Evolutionary conservation across 1,140 invertebrate species (phyloP).

Genomic region (Drosophila eugracilis): DNA sequence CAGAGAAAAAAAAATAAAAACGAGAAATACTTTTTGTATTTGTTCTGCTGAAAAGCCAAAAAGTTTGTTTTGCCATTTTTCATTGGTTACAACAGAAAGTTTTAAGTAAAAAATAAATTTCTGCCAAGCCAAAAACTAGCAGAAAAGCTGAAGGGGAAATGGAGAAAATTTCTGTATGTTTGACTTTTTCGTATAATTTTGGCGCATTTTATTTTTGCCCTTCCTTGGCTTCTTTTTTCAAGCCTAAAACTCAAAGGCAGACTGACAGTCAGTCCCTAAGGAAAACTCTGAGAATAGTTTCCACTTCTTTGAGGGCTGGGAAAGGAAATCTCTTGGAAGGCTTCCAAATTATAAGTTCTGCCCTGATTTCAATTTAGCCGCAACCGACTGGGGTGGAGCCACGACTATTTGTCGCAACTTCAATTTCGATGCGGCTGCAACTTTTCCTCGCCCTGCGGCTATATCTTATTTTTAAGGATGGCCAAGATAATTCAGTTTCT

Average conservation of each 20-base stretch:
- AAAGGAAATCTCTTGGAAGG: constrained; percentile 50
- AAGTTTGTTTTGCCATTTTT: constrained; percentile 81
- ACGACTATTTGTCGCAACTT: constrained; percentile 52
- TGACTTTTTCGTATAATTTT: constrained; percentile 59
- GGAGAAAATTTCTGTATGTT: constrained; percentile 30
- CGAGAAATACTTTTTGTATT: constrained; percentile 37
- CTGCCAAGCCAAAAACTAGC: constrained; percentile 62
- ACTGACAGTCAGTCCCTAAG: constrained; percentile 27
- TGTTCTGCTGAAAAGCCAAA: constrained; percentile 69
- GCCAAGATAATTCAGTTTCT: constrained; percentile 14
- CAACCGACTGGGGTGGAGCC: constrained; percentile 37
- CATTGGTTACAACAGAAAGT: constrained; percentile 82
- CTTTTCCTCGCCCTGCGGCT: constrained; percentile 8
- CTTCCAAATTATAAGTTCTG: constrained; percentile 77
- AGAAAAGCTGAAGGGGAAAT: constrained; percentile 2
- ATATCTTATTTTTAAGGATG: constrained; percentile 20
- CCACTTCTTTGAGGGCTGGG: constrained; percentile 37
- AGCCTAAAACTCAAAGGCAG: constrained; percentile 35
- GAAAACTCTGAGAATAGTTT: constrained; percentile 47
- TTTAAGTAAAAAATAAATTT: constrained; percentile 84
- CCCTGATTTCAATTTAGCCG: constrained; percentile 68
- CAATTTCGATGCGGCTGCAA: constrained; percentile 35
- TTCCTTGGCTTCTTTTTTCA: constrained; percentile 43
- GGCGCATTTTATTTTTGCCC: constrained; percentile 34
- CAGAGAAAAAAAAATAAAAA: constrained; percentile 42